phyloP scores from a whole-genome alignment of 2,797 vertebrate genomes.

The Pseudochromis fuscus region DNA sequence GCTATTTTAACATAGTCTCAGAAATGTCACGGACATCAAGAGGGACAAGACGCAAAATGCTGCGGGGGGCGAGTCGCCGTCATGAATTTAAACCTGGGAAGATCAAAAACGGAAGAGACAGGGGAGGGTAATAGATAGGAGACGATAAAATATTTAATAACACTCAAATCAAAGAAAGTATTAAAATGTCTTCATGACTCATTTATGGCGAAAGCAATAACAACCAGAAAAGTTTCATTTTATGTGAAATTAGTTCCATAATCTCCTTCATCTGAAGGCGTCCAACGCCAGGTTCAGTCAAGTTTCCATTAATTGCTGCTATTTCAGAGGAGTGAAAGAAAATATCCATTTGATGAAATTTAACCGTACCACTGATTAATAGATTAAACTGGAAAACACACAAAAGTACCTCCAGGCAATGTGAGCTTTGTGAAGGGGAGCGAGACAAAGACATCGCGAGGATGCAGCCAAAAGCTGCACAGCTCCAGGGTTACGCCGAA shows the following conservation, averaged over 20 bases:
- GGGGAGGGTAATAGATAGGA: conserved; percentile 3
- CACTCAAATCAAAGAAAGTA: conserved; percentile 24
- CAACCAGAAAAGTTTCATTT: conserved; percentile 27
- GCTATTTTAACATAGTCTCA: conserved; percentile 69
- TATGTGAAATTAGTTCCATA: conserved; percentile 1
- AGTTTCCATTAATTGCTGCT: conserved; percentile 39
- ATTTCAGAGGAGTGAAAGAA: conserved; percentile 43
- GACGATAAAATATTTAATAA: conserved; percentile 40
- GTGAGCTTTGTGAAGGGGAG: conserved; percentile 35
- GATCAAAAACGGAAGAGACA: conserved; percentile 14
- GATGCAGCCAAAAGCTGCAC: too few relatives aligned
- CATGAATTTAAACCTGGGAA: conserved; percentile 34
- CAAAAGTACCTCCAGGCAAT: conserved; percentile 48
- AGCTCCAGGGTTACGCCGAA: too few relatives aligned
- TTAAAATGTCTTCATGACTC: conserved; percentile 33
- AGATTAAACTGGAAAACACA: conserved; percentile 45
- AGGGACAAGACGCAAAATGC: conserved; percentile 52
- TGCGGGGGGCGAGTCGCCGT: conserved; percentile 42
- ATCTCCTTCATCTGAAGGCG: background rate
- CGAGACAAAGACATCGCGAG: background rate
- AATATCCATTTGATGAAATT: conserved; percentile 49
- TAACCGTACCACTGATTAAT: conserved; percentile 30
- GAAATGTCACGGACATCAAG: conserved; percentile 70
- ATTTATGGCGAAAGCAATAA: conserved; percentile 31
- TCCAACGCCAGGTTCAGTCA: conserved; percentile 22